These are phyloP conservation scores for Hirtodrosophila duncani DNA, from an alignment of 2,888 invertebrate species.

Conservation along the genomic window DNA sequence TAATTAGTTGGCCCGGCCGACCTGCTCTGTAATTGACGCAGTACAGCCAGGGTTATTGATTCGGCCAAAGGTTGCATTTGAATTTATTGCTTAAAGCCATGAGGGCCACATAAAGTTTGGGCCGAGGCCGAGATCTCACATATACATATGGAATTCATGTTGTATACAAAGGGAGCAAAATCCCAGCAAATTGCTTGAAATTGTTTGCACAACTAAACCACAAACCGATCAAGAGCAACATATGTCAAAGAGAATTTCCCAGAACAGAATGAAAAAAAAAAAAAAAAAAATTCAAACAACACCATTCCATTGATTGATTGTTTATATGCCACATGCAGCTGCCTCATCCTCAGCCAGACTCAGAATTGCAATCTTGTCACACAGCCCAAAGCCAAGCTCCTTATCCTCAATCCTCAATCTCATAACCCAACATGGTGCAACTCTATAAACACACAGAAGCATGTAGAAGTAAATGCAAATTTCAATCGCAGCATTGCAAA, in stretches of 20 bases:
- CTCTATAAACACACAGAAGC: background rate
- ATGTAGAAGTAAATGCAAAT: slow-evolving; percentile 36
- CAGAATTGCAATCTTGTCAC: background rate
- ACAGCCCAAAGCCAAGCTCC: slow-evolving; percentile 7
- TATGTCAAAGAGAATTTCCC: too few species aligned
- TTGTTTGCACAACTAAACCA: slow-evolving; percentile 13
- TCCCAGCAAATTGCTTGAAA: slow-evolving; percentile 12
- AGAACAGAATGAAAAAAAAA: slow-evolving; percentile 4
- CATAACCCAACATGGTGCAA: background rate
- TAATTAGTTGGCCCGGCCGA: slow-evolving; percentile 52
- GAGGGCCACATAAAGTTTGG: slow-evolving; percentile 21
- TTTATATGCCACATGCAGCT: slow-evolving; percentile 30
- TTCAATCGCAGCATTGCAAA: slow-evolving; percentile 44
- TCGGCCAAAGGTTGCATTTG: slow-evolving; percentile 63
- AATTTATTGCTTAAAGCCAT: slow-evolving; percentile 54
- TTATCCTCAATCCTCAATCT: background rate
- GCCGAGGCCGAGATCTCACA: slow-evolving; percentile 7
- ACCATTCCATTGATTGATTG: slow-evolving; percentile 54
- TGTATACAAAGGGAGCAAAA: slow-evolving; percentile 18
- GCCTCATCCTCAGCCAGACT: background rate
- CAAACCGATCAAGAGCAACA: too few species aligned
- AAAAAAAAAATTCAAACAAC: slow-evolving; percentile 27
- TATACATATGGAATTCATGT: slow-evolving; percentile 3
- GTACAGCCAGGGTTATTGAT: slow-evolving; percentile 49
- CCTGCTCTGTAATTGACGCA: slow-evolving; percentile 28